Evolutionary conservation across 1,140 invertebrate genomes (phyloP).

Genomic region (Aphelinus atriplicis): DNA sequence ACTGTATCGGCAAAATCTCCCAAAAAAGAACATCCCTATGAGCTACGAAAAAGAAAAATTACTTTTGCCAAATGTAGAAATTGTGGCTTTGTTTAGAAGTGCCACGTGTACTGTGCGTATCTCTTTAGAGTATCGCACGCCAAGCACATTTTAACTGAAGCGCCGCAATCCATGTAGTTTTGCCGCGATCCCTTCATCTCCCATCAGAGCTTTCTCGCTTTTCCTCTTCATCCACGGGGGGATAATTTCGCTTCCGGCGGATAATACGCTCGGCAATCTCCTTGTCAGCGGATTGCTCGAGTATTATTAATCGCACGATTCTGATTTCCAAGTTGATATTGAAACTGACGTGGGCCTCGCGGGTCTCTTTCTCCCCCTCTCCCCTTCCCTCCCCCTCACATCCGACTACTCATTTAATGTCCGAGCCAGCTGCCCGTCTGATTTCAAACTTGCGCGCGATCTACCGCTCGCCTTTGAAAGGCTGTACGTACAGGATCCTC

Average conservation of each 20-base stretch:
- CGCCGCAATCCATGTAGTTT: background rate
- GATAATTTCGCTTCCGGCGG: constrained; percentile 17
- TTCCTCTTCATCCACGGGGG: background rate
- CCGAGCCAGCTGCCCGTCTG: constrained; percentile 47
- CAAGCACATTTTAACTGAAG: constrained; percentile 23
- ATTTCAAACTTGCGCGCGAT: background rate
- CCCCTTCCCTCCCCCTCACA: constrained; percentile 18
- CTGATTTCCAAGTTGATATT: constrained; percentile 61
- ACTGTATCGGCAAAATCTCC: too few relatives aligned
- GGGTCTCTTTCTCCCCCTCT: too few relatives aligned
- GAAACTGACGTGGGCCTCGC: constrained; percentile 44
- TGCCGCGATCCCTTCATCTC: background rate
- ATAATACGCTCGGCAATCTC: constrained; percentile 20
- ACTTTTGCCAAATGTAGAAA: too few relatives aligned
- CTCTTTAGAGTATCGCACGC: constrained; percentile 3
- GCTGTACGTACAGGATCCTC: background rate
- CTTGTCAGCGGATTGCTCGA: constrained; percentile 56
- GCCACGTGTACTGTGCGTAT: too few relatives aligned
- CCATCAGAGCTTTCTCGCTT: background rate
- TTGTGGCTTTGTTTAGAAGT: too few relatives aligned
- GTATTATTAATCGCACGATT: constrained; percentile 62
- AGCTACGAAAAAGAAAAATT: too few relatives aligned
- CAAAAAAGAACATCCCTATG: too few relatives aligned
- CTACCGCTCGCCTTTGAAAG: background rate
- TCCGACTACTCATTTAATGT: constrained; percentile 48